Evolutionary conservation across 2,113 vertebrate genomes (phyloP).

Genomic region (Brachyhypopomus gauderio): DNA sequence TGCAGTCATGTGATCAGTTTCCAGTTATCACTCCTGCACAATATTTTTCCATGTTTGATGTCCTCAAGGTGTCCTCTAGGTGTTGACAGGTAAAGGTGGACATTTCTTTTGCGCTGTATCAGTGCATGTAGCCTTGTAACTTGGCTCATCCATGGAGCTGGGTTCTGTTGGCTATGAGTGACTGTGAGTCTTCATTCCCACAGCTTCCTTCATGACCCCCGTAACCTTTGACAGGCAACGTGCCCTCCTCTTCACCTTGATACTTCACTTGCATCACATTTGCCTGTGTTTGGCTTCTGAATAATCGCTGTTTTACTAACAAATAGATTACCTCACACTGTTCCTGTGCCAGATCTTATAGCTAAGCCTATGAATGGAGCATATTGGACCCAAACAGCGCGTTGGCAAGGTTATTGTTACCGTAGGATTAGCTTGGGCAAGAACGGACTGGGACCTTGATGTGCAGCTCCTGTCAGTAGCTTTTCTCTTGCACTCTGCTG

Average conservation of each 20-base stretch:
- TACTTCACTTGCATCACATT: neutral
- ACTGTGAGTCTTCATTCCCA: neutral
- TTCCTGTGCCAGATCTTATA: too few relatives aligned
- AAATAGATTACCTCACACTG: too few relatives aligned
- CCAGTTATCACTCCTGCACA: neutral
- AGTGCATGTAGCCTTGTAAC: neutral
- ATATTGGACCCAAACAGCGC: too few relatives aligned
- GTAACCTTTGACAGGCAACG: too few relatives aligned
- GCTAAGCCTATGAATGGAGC: too few relatives aligned
- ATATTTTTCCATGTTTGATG: neutral
- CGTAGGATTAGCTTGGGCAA: too few relatives aligned
- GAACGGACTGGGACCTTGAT: too few relatives aligned
- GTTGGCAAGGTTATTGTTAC: too few relatives aligned
- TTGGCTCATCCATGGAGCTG: neutral
- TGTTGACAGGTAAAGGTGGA: too few relatives aligned
- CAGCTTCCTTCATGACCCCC: constrained; percentile 3
- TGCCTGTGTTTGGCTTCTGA: neutral
- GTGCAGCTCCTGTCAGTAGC: too few relatives aligned
- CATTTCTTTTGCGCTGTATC: neutral
- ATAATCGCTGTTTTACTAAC: neutral
- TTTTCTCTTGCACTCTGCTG: too few relatives aligned
- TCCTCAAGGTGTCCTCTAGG: too few relatives aligned
- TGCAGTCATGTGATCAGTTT: neutral
- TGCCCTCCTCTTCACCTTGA: neutral
- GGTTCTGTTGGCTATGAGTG: neutral